phyloP scores from a whole-genome alignment of 2,113 vertebrate species.

The Callocephalon fimbriatum region DNA sequence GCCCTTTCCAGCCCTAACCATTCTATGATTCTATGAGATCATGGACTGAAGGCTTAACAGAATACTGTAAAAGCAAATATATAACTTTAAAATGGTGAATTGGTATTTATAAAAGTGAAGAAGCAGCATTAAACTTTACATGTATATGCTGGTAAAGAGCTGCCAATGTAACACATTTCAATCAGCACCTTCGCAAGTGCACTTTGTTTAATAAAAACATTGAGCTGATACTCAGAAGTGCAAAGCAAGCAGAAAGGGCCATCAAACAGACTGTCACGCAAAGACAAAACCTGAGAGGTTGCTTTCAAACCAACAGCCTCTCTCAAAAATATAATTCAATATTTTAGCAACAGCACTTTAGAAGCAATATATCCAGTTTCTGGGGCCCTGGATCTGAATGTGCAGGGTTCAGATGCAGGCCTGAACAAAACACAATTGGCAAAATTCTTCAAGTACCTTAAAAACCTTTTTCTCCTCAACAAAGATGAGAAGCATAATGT shows the following conservation, averaged over 20 bases:
- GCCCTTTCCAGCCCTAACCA: background rate
- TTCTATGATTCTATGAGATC: background rate
- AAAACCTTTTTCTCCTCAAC: background rate
- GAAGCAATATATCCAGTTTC: background rate
- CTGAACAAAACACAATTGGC: background rate
- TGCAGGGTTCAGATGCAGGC: rapidly evolving
- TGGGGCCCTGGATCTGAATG: background rate
- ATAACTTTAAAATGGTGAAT: background rate
- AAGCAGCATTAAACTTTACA: background rate
- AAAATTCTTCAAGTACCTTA: background rate
- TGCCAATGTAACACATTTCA: background rate
- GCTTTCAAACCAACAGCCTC: background rate
- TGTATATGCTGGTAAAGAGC: background rate
- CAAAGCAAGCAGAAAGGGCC: background rate
- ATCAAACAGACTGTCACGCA: background rate
- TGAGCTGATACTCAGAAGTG: background rate
- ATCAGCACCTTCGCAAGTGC: background rate
- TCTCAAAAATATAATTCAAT: background rate
- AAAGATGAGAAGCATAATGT: background rate
- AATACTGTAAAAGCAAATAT: background rate
- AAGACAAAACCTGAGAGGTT: background rate
- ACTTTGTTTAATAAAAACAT: background rate
- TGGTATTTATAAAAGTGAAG: background rate
- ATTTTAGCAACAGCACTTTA: background rate
- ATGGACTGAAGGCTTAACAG: background rate